Evolutionary conservation across 2,888 invertebrate genomes (phyloP), one percentile per base, ranked within the genome.

Genomic region (Hydriomena furcata): DNA sequence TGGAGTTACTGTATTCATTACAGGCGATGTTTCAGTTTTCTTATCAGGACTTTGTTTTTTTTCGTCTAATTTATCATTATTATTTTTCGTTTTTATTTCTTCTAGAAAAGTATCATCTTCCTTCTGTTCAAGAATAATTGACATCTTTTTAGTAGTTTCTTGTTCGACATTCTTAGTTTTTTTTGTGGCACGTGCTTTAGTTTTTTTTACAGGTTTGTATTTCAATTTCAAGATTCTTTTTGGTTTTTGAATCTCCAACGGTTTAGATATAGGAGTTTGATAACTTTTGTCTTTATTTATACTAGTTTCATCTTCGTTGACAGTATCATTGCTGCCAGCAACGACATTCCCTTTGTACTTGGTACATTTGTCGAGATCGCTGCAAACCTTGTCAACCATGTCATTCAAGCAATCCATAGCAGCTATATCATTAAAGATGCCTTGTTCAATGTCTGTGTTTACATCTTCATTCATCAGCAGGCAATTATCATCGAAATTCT

Each of bases 311-410:
- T 32, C 11, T 6, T 25, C 23, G n/a, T 35, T 32, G 45, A 7
- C 20, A 20, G 12, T 11, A 23, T 25, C 11, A 6, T 1, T 34
- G 17, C 13, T 53, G 3, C n/a, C 44, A 4, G 30, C 27, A 17
- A 44, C 38, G 5, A 57, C 38, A 37, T 61, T 41, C 11, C 68
- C 50, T 48, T 63, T 48, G 30, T 72, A 66, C 36, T 74, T 64
- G 1, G 70, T 55, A 55, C 67, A 75, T 62, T 73, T 79, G 17
- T 82, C 68, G 1, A 84, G 64, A 50, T 80, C 74, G 30, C 58
- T 52, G 47, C 84, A 84, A 1, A 87, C 82, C 57, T 64, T 73
- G 65, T 85, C 82, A 1, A 85, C 58, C 37, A 85, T 72, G 47
- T 57, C 66, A 42, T 79, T 83, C 0, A 86, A 58, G 52, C 84